Base-by-base conservation (phyloP, 2,113 vertebrate genomes). In the Todiramphus saurophagus region DNA sequence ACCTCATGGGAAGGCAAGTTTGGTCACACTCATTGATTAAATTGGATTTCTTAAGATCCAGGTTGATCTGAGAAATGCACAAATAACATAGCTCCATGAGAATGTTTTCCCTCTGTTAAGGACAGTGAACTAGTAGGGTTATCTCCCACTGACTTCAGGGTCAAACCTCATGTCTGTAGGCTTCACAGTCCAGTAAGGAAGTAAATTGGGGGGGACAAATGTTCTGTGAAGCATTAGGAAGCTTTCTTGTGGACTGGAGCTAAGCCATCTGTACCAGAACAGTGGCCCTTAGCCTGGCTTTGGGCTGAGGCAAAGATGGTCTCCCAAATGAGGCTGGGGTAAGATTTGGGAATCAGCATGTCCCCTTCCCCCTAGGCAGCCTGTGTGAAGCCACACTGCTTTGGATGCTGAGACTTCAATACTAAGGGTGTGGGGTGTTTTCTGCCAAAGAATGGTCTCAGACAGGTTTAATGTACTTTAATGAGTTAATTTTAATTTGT, bases 401-500 rank as follows among this genome's bases (percentile, higher is more conserved):
- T 76, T 50, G 55, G 63, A 83, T 46, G 44, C 75, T 82, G 51
- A 55, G 31, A 68, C 66, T 86, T 90, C 59, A 83, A 23, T n/a
- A 80, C 37, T 44, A 30, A 70, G 31, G 33, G 28, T 48, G 44
- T 20, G 27, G 21, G 35, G 30, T 2, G 0, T 79, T 90, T 35
- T 69, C 48, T 90, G 83, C 35, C 76, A 58, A 50, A 50, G 59
- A 83, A 93, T 76, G 18, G 27, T 77, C 83, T 93, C 55, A 67
- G 78, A 77, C 68, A 89, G 88, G 41, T 83, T 94, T 88, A 68
- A 83, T 87, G 76, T 66, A 58, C 62, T 72, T 91, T 69, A 94
- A 30, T 66, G 73, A 81, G 43, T 79, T 91, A 37, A 74, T 91
- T 91, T 96, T 87, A 56, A 88, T 93, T 91, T 93, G 58, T 92